phyloP scores from a whole-genome alignment of 2,113 vertebrate genomes.

The Osmerus eperlanus region DNA sequence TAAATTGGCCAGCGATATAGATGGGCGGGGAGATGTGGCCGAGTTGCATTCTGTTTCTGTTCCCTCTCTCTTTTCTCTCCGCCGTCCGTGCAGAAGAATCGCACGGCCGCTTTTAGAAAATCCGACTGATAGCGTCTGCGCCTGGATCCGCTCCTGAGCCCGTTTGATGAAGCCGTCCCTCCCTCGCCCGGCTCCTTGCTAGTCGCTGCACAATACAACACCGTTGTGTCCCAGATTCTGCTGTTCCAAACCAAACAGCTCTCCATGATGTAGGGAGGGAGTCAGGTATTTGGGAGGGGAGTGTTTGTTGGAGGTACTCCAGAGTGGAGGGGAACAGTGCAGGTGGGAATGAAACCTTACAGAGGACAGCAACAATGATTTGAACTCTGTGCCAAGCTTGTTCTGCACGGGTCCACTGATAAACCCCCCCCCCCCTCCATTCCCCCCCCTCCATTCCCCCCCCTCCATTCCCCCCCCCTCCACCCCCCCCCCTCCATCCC shows the following conservation, averaged over 20 bases:
- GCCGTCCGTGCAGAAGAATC: slow-evolving; percentile 29
- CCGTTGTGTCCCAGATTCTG: slow-evolving; percentile 43
- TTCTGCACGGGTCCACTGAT: slow-evolving; percentile 43
- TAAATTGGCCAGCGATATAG: slow-evolving; percentile 42
- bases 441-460: too few relatives aligned
- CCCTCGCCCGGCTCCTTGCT: slow-evolving; percentile 34
- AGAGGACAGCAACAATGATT: slow-evolving; percentile 21
- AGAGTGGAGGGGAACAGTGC: neutral
- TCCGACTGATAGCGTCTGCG: slow-evolving; percentile 61
- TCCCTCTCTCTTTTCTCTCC: slow-evolving; percentile 23
- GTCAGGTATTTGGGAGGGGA: slow-evolving; percentile 39
- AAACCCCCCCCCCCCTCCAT: slow-evolving; percentile 9
- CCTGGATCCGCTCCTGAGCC: slow-evolving; percentile 48
- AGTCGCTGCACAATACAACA: slow-evolving; percentile 20
- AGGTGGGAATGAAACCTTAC: neutral
- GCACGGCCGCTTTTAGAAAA: slow-evolving; percentile 58
- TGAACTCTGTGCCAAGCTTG: slow-evolving; percentile 27
- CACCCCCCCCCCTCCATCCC: neutral
- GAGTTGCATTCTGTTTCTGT: neutral
- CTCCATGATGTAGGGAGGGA: slow-evolving; percentile 22
- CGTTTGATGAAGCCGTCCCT: slow-evolving; percentile 39
- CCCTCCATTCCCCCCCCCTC: too few relatives aligned
- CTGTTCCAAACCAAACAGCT: slow-evolving; percentile 36
- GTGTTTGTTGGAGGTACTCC: slow-evolving; percentile 10
- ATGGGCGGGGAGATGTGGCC: slow-evolving; percentile 1